Percentiles rank a stretch among this genome's conserved stretches.
These are phyloP conservation scores for Brachionus angularis DNA, from an alignment of 1,140 invertebrate genomes.

Conservation along the genomic window DNA sequence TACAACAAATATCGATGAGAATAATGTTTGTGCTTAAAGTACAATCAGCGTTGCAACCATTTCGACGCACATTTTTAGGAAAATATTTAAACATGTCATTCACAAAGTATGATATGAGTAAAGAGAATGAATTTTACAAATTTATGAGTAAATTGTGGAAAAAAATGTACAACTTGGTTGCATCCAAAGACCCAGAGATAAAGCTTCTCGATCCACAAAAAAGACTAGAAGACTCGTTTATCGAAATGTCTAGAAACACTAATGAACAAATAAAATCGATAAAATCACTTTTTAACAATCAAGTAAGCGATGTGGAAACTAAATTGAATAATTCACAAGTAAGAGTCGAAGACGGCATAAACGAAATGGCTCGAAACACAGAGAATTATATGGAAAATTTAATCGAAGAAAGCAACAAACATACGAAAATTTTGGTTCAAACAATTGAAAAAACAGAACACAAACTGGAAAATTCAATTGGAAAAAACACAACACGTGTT, in stretches of 20 bases:
- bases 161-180: not conserved
- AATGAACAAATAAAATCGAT: conserved; percentile 33
- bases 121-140: not conserved
- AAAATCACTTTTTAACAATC: conserved; percentile 33
- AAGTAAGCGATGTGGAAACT: conserved; percentile 25
- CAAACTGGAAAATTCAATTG: conserved; percentile 9
- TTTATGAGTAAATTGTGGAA: not conserved
- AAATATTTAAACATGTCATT: conserved; percentile 31
- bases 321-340: conserved; percentile 30
- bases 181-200: conserved; percentile 37
- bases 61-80: conserved; percentile 9
- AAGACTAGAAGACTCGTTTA: conserved; percentile 32
- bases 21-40: conserved; percentile 43
- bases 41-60: conserved; percentile 38
- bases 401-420: not conserved
- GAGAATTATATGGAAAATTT: conserved; percentile 23
- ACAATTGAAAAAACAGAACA: not conserved
- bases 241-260: conserved; percentile 39
- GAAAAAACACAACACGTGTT: not conserved
- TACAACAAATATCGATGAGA: conserved; percentile 41
- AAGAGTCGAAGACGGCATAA: conserved; percentile 32
- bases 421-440: not conserved
- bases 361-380: conserved; percentile 39
- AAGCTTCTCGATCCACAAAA: conserved; percentile 34
- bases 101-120: conserved; percentile 16